These are phyloP conservation scores for Drosophila percnosoma DNA, from an alignment of 2,888 invertebrate genomes.

Conservation along the genomic window DNA sequence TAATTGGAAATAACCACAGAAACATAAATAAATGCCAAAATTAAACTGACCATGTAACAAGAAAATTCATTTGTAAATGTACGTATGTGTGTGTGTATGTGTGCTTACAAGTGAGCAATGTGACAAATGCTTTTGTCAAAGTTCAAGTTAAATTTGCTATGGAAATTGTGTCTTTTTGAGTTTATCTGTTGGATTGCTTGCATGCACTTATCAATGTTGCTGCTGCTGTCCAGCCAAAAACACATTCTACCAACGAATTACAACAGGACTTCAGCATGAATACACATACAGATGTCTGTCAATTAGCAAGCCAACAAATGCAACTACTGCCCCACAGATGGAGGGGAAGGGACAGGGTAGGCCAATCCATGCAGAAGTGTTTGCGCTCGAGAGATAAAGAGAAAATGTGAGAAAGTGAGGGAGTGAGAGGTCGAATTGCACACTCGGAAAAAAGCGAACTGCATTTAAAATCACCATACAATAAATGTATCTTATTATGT, in stretches of 20 bases:
- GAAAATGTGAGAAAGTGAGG: neutral
- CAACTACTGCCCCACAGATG: conserved; percentile 15
- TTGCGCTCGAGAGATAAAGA: neutral
- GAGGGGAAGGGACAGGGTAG: neutral
- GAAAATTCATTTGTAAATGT: neutral
- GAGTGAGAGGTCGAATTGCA: neutral
- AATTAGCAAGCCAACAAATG: conserved; percentile 49
- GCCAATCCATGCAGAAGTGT: neutral
- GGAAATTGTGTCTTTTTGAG: neutral
- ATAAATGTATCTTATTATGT: too few relatives aligned
- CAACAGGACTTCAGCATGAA: conserved; percentile 1
- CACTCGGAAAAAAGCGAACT: neutral
- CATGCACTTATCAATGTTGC: conserved; percentile 9
- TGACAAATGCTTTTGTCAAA: neutral
- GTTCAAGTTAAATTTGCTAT: conserved; percentile 1
- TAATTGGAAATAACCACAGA: neutral
- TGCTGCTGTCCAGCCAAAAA: conserved; percentile 12
- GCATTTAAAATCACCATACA: neutral
- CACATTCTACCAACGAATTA: conserved; percentile 2
- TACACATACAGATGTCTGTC: conserved; percentile 21
- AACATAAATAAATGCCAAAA: neutral
- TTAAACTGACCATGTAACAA: conserved; percentile 5
- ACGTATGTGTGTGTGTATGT: neutral
- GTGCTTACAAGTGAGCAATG: neutral
- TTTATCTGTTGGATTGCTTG: neutral